Conservation (phyloP, 2,113 vertebrate species). For the Antechinus stuartii region DNA sequence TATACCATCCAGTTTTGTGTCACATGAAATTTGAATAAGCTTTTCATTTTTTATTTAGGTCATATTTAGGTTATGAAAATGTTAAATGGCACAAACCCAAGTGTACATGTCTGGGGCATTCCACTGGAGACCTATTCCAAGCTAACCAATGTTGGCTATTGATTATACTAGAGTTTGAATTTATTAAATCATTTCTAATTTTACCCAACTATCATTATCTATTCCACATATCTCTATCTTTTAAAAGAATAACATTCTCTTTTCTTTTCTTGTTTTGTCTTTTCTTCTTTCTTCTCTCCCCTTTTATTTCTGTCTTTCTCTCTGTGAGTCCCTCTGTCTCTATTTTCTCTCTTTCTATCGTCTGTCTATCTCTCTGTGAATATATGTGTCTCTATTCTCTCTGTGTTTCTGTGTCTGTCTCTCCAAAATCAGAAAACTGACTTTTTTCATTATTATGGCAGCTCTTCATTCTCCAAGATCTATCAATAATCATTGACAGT, state of each 20-base stretch:
- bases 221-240: background rate
- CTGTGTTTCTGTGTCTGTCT: too few species aligned
- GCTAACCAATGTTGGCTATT: background rate
- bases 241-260: background rate
- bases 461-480: background rate
- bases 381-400: too few species aligned
- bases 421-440: background rate
- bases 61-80: background rate
- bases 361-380: too few species aligned
- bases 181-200: background rate
- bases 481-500: too few species aligned
- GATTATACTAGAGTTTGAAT: background rate
- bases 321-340: background rate
- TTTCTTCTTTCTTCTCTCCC: background rate
- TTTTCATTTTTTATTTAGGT: background rate
- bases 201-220: background rate
- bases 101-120: background rate
- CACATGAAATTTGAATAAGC: background rate
- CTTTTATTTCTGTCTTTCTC: background rate
- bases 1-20: background rate
- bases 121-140: background rate
- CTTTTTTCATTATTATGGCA: background rate
- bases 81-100: background rate
- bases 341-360: background rate
- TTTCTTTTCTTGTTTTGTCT: too few species aligned